Evolutionary conservation across 2,797 vertebrate genomes (phyloP).

Genomic region (Girardinus metallicus): DNA sequence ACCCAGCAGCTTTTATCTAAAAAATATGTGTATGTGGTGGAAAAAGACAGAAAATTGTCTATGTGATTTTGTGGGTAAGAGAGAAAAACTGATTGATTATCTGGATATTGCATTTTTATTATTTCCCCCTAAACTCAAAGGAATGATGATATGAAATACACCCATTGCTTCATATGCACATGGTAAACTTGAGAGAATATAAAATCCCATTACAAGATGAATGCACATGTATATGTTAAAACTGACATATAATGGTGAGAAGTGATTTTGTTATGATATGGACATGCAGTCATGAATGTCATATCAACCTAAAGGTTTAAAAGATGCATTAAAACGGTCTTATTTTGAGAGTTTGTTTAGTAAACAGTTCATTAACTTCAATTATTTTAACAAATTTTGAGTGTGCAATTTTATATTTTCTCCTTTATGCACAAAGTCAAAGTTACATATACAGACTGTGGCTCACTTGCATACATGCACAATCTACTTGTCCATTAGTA

Average conservation of each 20-base stretch:
- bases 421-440: neutral
- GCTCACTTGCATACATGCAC: neutral
- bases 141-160: neutral
- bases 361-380: neutral
- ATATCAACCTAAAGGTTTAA: neutral
- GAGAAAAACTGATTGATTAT: constrained; percentile 33
- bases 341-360: neutral
- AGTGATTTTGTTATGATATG: neutral
- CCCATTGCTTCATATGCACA: neutral
- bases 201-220: neutral
- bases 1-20: constrained; percentile 56
- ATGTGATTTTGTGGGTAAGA: constrained; percentile 24
- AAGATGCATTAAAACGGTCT: neutral
- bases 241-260: neutral
- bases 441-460: neutral
- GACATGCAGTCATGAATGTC: neutral
- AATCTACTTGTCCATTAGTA: neutral
- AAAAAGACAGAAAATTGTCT: constrained; percentile 35
- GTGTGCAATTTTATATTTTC: neutral
- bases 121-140: constrained; percentile 5
- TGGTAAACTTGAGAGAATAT: neutral
- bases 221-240: neutral
- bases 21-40: constrained; percentile 40
- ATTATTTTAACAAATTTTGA: neutral
- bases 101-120: constrained; percentile 43